These are phyloP conservation scores for Ibycter americanus DNA, from an alignment of 2,797 vertebrate genomes.

Conservation along the genomic window DNA sequence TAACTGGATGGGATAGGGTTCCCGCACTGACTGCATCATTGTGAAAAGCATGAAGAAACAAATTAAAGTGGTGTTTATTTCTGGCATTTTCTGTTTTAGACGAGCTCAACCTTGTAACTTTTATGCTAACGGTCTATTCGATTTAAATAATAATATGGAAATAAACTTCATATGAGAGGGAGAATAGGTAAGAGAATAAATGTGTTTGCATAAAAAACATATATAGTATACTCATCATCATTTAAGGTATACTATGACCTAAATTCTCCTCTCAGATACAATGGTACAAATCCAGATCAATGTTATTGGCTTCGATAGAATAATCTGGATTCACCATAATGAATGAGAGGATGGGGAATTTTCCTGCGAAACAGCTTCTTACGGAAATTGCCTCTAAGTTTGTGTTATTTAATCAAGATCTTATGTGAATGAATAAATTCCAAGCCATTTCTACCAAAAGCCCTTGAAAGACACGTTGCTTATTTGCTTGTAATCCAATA, in stretches of 20 bases:
- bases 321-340: background rate
- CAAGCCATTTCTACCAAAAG: background rate
- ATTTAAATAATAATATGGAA: background rate
- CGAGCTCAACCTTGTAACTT: background rate
- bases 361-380: background rate
- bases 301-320: slow-evolving; percentile 4
- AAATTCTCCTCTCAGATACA: background rate
- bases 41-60: background rate
- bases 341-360: background rate
- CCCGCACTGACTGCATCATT: background rate
- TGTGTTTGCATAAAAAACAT: background rate
- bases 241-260: background rate
- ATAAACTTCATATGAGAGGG: background rate
- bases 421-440: background rate
- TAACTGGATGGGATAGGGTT: background rate
- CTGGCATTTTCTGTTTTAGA: background rate
- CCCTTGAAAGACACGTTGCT: background rate
- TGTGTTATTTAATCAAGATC: background rate
- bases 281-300: background rate
- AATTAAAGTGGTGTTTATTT: background rate
- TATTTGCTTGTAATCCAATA: background rate
- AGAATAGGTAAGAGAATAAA: background rate
- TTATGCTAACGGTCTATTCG: background rate
- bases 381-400: background rate
- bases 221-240: background rate